These are phyloP conservation scores for Morelia viridis DNA, from an alignment of 2,797 vertebrate species.

Conservation along the genomic window DNA sequence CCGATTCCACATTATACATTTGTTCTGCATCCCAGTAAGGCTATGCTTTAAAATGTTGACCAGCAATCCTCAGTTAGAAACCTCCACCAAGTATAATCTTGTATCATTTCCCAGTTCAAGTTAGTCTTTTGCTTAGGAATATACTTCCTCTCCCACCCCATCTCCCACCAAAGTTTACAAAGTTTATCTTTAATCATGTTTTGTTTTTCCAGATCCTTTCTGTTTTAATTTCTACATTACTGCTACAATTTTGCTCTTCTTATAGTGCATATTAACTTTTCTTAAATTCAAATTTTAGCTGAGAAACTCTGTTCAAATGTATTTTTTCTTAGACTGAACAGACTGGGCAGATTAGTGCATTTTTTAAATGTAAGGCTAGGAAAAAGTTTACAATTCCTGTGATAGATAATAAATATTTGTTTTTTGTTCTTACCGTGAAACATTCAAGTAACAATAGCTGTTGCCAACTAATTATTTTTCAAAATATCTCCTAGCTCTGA, in stretches of 20 bases:
- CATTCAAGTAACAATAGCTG: not conserved
- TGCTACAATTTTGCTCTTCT: slow-evolving; percentile 1
- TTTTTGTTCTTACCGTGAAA: not conserved
- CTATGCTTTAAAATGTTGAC: not conserved
- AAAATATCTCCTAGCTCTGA: slow-evolving; percentile 75
- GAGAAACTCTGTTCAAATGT: not conserved
- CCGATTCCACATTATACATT: not conserved
- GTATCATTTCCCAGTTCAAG: not conserved
- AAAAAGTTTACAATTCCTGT: not conserved
- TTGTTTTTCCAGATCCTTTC: not conserved
- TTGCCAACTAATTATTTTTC: slow-evolving; percentile 46
- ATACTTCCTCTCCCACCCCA: not conserved
- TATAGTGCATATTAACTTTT: not conserved
- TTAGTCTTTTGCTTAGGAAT: not conserved
- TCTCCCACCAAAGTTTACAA: not conserved
- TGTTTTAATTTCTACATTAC: slow-evolving; percentile 2
- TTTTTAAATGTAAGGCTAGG: not conserved
- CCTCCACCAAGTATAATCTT: not conserved
- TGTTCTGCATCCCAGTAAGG: not conserved
- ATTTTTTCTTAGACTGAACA: not conserved
- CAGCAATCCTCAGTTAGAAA: not conserved
- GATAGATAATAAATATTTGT: not conserved
- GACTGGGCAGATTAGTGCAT: not conserved
- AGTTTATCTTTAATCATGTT: not conserved
- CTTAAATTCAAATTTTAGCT: not conserved